Evolutionary conservation across 2,888 invertebrate species (phyloP), one percentile per base, ranked within the genome.

Genomic region (Ceriagrion tenellum): DNA sequence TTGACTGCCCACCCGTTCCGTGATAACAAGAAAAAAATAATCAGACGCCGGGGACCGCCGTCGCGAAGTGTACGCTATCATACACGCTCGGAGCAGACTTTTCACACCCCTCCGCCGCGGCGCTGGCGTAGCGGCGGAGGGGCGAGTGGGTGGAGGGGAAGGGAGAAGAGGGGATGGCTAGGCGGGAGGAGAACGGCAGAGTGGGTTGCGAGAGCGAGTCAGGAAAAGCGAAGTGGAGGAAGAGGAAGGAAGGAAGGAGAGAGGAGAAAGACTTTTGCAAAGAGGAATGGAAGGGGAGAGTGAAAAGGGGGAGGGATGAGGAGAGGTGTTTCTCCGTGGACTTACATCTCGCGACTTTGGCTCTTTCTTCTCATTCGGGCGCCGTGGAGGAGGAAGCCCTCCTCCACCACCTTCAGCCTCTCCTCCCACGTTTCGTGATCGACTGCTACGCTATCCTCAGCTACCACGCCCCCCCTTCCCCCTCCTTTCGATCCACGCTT

Each of bases 51-150:
- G 16, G 81, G 35, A 10, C 59, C 4, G 81, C 30, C 13, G 69
- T 81, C 81, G 81, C 35, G 12, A 18, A 35, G 81, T 35, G 35
- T 81, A 81, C 81, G 81, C 35, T 81, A 81, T 16, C 35, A 81
- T 35, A 81, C 81, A 35, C 81, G 81, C 81, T 35, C 35, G 30
- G 81, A 18, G 35, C 47, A 69, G 69, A 69, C 47, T 93, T 47
- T 47, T 63, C 93, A n/a, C 93, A 56, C 93, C 47, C 69, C 69
- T 26, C 93, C 69, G 93, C 63, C 55, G 63, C n/a, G 69, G 93
- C 93, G 93, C 93, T 93, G 93, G 69, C 63, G 69, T 93, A 63
- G 93, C 47, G n/a, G 89, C n/a, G 88, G 55, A 89, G 89, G 88
- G 26, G 88, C 18, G 88, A 88, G 88, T 47, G 47, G 47, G 47